phyloP scores from a whole-genome alignment of 2,888 invertebrate genomes.

The Byasa hedistus region DNA sequence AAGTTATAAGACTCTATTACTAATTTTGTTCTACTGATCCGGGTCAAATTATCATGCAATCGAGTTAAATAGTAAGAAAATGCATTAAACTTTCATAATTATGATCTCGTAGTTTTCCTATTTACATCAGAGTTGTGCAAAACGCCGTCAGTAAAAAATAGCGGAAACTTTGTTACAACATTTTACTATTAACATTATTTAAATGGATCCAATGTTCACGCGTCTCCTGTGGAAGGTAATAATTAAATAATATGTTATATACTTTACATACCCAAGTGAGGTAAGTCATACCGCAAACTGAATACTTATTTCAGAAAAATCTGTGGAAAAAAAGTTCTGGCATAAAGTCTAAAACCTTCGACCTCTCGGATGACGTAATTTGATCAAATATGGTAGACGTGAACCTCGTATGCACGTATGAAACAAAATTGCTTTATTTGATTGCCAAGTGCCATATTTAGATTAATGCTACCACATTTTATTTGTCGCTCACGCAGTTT shows the following conservation, averaged over 20 bases:
- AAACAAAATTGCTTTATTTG: conserved; percentile 34
- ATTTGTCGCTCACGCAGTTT: neutral
- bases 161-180: neutral
- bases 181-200: too few relatives aligned
- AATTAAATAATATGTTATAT: too few relatives aligned
- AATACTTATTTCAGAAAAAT: too few relatives aligned
- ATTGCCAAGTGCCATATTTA: conserved; percentile 22
- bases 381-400: neutral
- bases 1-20: too few relatives aligned
- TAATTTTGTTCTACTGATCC: too few relatives aligned
- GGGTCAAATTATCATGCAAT: neutral
- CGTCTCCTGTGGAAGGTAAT: too few relatives aligned
- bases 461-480: neutral
- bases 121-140: conserved; percentile 4
- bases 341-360: neutral
- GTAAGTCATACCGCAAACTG: too few relatives aligned
- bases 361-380: neutral
- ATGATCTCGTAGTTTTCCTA: conserved; percentile 6
- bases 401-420: conserved; percentile 8
- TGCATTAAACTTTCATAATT: conserved; percentile 1
- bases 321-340: too few relatives aligned
- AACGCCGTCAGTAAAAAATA: neutral
- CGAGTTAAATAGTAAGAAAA: neutral
- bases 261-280: too few relatives aligned
- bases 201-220: too few relatives aligned